Base-by-base conservation (phyloP, 2,113 vertebrate genomes). In the Oncorhynchus mykiss region DNA sequence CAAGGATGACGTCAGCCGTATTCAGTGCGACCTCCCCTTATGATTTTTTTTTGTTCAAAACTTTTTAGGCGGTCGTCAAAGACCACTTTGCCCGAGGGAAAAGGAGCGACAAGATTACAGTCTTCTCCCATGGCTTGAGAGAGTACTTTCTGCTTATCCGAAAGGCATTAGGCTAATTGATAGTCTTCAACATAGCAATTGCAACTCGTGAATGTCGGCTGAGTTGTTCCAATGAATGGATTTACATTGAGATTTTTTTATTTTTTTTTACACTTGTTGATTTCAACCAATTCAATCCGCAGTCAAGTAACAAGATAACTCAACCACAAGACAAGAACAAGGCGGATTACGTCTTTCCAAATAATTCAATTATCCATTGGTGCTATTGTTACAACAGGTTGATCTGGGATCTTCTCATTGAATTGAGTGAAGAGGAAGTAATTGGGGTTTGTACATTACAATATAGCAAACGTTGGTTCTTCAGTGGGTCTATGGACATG, bases 61-160 rank as follows among this genome's bases (percentile, higher is more conserved):
- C 86, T 92, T 91, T 45, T 87, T 90, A 82, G 86, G 83, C 84
- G 86, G 76, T 78, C 81, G 84, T 88, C 89, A 91, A 91, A 93
- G 90, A 90, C 78, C 80, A 71, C 88, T 88, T 88, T 79, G 92
- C 93, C 93, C 83, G 82, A 88, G 92, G 93, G 90, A 83, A 93
- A 95, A 94, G 39, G 29, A 94, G 91, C 93, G 90, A 93, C 92
- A 89, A 93, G 95, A 94, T 95, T 94, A 92, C 67, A 82, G 88
- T 90, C 85, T 86, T 89, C 89, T 91, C 92, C 90, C 86, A 84
- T 82, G 85, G 87, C 82, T 88, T 89, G 88, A 89, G 76, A 88
- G 77, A 88, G 93, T 93, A 91, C 88, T 91, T 92, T 91, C 92
- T 93, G 91, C 90, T 95, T 95, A 96, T 95, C 95, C 95, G 88